These are phyloP conservation scores for Dermatemys mawii DNA, from an alignment of 2,113 vertebrate species.

Conservation along the genomic window DNA sequence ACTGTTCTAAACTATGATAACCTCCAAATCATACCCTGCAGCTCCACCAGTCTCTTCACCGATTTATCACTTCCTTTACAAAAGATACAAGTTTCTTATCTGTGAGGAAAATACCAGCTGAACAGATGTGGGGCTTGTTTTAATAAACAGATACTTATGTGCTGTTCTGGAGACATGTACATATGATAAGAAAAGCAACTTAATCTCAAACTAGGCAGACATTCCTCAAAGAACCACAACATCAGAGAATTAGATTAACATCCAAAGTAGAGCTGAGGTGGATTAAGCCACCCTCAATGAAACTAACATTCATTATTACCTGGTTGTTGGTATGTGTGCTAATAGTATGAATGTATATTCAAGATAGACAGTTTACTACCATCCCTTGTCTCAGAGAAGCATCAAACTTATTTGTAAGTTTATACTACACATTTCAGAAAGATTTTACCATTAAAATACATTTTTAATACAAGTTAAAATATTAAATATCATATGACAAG, in stretches of 20 bases:
- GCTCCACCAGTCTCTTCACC: conserved; percentile 4
- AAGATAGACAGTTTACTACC: neutral
- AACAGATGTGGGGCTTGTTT: conserved; percentile 39
- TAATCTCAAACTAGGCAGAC: conserved; percentile 32
- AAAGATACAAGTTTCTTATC: conserved; percentile 48
- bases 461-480: conserved; percentile 30
- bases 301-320: conserved; percentile 12
- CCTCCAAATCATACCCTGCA: conserved; percentile 53
- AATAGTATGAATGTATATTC: neutral
- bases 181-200: conserved; percentile 51
- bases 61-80: conserved; percentile 41
- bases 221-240: conserved; percentile 14
- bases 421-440: neutral
- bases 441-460: neutral
- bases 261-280: neutral
- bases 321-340: fast-evolving
- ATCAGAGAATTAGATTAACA: conserved; percentile 37
- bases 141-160: conserved; percentile 65
- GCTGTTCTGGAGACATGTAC: conserved; percentile 18
- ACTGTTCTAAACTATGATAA: conserved; percentile 61
- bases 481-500: neutral
- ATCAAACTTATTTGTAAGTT: neutral
- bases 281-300: conserved; percentile 19
- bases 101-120: conserved; percentile 37
- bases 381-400: conserved; percentile 6